Percentiles rank a stretch among this genome's conserved stretches.
phyloP scores from a whole-genome alignment of 2,113 vertebrate genomes.

The Chlorodrepanis virens region DNA sequence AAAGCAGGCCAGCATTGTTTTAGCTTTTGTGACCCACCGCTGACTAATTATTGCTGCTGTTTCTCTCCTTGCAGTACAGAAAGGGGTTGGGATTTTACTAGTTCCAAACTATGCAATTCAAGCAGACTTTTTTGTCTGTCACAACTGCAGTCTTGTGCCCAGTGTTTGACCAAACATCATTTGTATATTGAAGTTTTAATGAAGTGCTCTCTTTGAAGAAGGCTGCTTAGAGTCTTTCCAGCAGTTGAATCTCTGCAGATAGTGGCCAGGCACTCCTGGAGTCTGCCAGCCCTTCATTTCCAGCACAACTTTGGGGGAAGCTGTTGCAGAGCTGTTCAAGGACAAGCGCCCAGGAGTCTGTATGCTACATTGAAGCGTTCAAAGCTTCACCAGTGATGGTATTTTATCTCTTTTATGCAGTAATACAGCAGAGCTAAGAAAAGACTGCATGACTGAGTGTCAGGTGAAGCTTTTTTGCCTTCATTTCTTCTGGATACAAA shows the following conservation, averaged over 20 bases:
- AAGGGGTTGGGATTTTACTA: not conserved
- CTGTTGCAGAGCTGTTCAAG: not conserved
- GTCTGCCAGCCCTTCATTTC: not conserved
- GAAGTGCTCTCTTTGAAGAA: not conserved
- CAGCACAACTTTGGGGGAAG: not conserved
- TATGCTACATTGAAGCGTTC: not conserved
- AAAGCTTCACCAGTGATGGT: not conserved
- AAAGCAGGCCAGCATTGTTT: not conserved
- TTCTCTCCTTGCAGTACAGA: not conserved
- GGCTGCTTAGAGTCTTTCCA: not conserved
- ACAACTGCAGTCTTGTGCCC: not conserved
- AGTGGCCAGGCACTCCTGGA: not conserved
- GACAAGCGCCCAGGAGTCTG: not conserved
- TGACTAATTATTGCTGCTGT: not conserved
- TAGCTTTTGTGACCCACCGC: not conserved
- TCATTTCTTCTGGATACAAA: not conserved
- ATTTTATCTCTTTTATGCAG: slow-evolving; percentile 27
- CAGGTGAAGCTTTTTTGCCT: not conserved
- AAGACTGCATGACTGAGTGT: not conserved
- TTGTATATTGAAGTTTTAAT: not conserved
- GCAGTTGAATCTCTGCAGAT: not conserved
- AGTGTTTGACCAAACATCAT: not conserved
- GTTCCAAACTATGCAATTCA: not conserved
- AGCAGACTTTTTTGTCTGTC: not conserved
- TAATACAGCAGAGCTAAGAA: slow-evolving; percentile 2